Base-by-base conservation (phyloP, 2,113 vertebrate species). In the Falcunculus frontatus region DNA sequence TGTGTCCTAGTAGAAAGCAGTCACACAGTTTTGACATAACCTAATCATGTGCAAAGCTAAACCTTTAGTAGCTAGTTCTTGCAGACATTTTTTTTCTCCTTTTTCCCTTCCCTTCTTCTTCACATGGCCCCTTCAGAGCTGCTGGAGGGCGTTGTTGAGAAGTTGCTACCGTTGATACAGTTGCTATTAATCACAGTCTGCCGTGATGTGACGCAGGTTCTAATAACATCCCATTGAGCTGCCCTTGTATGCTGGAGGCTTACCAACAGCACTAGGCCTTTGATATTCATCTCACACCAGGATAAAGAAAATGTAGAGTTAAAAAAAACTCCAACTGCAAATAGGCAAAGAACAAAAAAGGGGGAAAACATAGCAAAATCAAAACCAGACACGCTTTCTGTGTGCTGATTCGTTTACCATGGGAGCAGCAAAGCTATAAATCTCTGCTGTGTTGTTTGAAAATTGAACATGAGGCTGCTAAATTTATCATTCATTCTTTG, bases 281-380 rank as follows among this genome's bases (percentile, higher is more conserved):
- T 99, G 98, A 98, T 99, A 99, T 98, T 98, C 97, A 94, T 98
- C 98, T 98, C 98, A 98, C 98, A 98, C 97, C 97, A 98, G 97
- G 98, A 98, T 98, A 98, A 98, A 98, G 98, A 98, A 98, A 98
- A 98, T 98, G 97, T 97, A 98, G 97, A 98, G 97, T 98, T 95
- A 91, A 97, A 86, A 91, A 91, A 89, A 91, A 90, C 78, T 27
- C 82, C 59, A 75, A 82, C 87, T 97, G 96, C 96, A 98, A 98
- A 98, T 96, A 93, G 97, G 96, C 97, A 97, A 98, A 98, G 96
- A 96, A 98, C 97, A 98, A 98, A 97, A 98, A 98, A 84, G 95
- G 78, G 90, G 96, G 96, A 93, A 97, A 98, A 97, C 79, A 89
- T 89, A 97, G 94, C 96, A 97, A 98, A 99, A 99, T 99, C 97